Conservation (phyloP, 2,888 invertebrate species). For the Ophraella communa region DNA sequence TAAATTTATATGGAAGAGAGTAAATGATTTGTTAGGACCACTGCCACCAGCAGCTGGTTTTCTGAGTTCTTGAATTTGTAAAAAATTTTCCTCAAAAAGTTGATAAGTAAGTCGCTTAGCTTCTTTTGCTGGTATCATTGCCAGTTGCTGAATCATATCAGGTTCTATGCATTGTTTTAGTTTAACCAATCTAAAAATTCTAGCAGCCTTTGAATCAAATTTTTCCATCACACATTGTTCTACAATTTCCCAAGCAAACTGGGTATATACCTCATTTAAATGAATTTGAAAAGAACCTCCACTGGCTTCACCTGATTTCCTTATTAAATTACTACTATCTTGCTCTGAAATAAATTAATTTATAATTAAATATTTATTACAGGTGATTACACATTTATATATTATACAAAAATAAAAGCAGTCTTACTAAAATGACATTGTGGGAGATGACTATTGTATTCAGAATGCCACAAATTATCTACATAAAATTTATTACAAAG, state of each 20-base stretch:
- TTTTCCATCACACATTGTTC: conserved; percentile 86
- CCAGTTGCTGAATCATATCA: conserved; percentile 88
- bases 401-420: too few relatives aligned
- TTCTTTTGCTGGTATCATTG: conserved; percentile 94
- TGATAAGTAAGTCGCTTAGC: conserved; percentile 88
- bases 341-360: conserved; percentile 65
- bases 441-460: too few relatives aligned
- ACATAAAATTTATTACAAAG: too few relatives aligned
- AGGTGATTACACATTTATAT: too few relatives aligned
- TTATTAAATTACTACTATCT: conserved; percentile 78
- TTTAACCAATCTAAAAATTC: conserved; percentile 86
- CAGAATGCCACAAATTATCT: too few relatives aligned
- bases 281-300: conserved; percentile 84
- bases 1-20: conserved; percentile 76
- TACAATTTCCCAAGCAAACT: conserved; percentile 75
- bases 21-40: conserved; percentile 81
- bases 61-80: conserved; percentile 71
- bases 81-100: conserved; percentile 80
- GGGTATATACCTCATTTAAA: conserved; percentile 72
- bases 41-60: conserved; percentile 42
- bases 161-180: conserved; percentile 85
- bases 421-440: too few relatives aligned
- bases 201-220: conserved; percentile 82
- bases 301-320: conserved; percentile 78
- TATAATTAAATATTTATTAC: background rate